Percentiles rank a stretch among this genome's conserved stretches.
Evolutionary conservation across 2,113 vertebrate species (phyloP).

Genomic region (Ctenomys sociabilis): DNA sequence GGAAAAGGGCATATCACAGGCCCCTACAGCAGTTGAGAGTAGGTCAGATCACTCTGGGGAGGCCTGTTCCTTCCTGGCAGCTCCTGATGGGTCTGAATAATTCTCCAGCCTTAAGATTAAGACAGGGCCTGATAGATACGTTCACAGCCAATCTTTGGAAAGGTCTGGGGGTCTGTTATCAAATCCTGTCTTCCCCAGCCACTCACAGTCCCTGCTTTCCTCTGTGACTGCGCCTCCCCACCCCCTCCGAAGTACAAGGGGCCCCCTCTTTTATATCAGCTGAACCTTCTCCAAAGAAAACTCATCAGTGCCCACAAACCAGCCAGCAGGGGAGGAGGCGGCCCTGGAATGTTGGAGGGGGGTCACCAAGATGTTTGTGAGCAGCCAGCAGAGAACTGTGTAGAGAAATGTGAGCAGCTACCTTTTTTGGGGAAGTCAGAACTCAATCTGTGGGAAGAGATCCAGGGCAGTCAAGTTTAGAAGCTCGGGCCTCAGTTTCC

Average conservation of each 20-base stretch:
- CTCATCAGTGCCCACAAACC: conserved; percentile 64
- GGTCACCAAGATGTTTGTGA: conserved; percentile 62
- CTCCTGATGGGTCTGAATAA: background rate
- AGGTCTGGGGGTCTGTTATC: background rate
- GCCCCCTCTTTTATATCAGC: conserved; percentile 28
- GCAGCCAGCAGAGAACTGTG: conserved; percentile 30
- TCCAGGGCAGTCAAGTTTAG: background rate
- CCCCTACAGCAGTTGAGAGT: background rate
- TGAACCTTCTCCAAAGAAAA: conserved; percentile 77
- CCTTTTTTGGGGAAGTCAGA: conserved; percentile 77
- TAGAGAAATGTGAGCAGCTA: conserved; percentile 60
- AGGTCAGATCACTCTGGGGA: background rate
- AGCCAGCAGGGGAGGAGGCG: conserved; percentile 66
- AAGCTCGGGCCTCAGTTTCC: conserved; percentile 61
- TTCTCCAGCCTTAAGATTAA: background rate
- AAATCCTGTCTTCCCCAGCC: background rate
- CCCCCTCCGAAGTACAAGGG: background rate
- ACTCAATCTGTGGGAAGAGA: conserved; percentile 59
- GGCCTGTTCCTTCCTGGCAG: background rate
- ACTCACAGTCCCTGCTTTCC: background rate
- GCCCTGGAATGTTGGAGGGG: conserved; percentile 70
- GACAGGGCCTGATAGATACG: background rate
- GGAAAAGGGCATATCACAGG: background rate
- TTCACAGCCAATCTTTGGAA: background rate
- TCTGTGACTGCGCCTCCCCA: background rate